Conservation (phyloP, 2,888 invertebrate species). For the Ariolimax columbianus region DNA sequence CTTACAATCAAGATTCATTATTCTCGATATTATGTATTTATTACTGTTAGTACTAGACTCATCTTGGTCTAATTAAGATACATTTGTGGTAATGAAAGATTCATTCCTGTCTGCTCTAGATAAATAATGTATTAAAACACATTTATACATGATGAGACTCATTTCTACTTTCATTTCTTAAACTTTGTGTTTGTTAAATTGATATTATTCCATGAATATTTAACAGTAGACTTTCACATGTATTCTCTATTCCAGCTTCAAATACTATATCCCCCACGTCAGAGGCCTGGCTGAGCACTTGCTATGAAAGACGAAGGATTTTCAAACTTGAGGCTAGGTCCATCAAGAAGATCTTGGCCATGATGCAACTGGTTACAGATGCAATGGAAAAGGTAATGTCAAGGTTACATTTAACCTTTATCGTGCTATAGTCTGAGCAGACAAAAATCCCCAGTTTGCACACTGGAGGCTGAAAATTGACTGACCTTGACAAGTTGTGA, state of each 20-base stretch:
- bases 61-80: too few relatives aligned
- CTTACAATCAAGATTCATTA: too few relatives aligned
- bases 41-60: too few relatives aligned
- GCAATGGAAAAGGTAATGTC: slow-evolving; percentile 50
- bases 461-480: too few relatives aligned
- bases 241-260: slow-evolving; percentile 22
- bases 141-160: not conserved
- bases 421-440: too few relatives aligned
- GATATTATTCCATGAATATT: not conserved
- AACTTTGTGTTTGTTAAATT: not conserved
- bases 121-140: not conserved
- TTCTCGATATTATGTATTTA: too few relatives aligned
- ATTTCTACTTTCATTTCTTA: not conserved
- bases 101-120: not conserved
- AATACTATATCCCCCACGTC: slow-evolving; percentile 8
- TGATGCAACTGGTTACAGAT: slow-evolving; percentile 49
- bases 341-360: slow-evolving; percentile 46
- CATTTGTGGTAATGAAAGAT: too few relatives aligned
- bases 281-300: slow-evolving; percentile 44
- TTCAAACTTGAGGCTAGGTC: slow-evolving; percentile 48
- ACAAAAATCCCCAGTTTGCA: too few relatives aligned
- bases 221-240: not conserved
- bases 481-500: too few relatives aligned
- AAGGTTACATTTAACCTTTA: too few relatives aligned
- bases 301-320: slow-evolving; percentile 39